Evolutionary conservation across 2,113 vertebrate genomes (phyloP), one percentile per base, ranked within the genome.

Genomic region (Pygathrix nemaeus): DNA sequence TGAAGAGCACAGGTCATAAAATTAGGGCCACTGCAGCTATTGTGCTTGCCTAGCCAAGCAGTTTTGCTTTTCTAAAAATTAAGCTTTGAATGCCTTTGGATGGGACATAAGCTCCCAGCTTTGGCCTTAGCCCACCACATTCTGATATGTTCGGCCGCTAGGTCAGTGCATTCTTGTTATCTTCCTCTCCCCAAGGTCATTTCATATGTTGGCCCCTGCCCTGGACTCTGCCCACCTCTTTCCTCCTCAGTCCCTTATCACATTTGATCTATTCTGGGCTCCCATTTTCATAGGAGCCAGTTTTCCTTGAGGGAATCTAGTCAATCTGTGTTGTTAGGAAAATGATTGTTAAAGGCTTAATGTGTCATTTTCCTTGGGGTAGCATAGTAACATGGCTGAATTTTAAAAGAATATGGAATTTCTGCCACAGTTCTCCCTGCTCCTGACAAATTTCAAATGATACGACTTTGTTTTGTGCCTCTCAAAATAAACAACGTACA

Each of bases 51-150:
- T 57, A 16, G 18, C 20, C 50, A 52, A 27, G 18, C 68, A 57
- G 7, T 93, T 93, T 83, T 94, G 16, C 48, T 82, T 79, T 92
- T 95, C 59, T 30, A 66, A 85, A 93, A 88, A 32, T 66, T 59
- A 55, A 90, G 35, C 14, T 52, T 38, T 35, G 21, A 66, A 40
- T 88, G 35, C 23, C 16, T 88, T 82, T 76, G 40, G 32, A 12
- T 73, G 35, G 55, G 45, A 32, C 43, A 43, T 55, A 55, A 40
- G 17, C 43, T 61, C 52, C 57, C 48, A 83, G 30, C 16, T 87
- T 70, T 68, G 50, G 27, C 10, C 1, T 92, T 12, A 87, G 2
- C 25, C 57, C 16, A 66, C 18, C 8, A 35, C 40, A 72, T 90
- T 78, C 45, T 61, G 38, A 21, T 81, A 13, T 21, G 38, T 64